Percentiles rank a stretch among this genome's conserved stretches.
phyloP scores from a whole-genome alignment of 2,113 vertebrate species.

The Sardina pilchardus region DNA sequence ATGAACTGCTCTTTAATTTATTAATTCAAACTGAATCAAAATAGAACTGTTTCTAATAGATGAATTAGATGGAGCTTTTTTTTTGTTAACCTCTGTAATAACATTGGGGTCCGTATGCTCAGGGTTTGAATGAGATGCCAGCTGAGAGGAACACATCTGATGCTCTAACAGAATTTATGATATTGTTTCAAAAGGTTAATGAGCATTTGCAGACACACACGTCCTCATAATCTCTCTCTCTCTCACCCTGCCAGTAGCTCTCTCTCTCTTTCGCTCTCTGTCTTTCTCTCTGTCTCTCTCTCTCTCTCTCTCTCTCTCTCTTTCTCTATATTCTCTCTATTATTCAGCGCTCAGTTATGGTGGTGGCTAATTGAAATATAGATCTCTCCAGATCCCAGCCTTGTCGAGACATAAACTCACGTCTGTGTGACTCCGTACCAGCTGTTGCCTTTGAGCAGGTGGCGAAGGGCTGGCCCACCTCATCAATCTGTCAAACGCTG shows the following conservation, averaged over 20 bases:
- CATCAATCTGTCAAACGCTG: slow-evolving; percentile 45
- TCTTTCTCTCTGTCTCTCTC: background rate
- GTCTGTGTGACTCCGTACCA: background rate
- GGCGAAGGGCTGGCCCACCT: slow-evolving; percentile 18
- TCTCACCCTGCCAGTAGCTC: background rate
- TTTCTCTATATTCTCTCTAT: background rate
- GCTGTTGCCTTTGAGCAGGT: background rate
- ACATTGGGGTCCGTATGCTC: background rate
- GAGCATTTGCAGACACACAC: slow-evolving; percentile 3
- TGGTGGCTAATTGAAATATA: background rate
- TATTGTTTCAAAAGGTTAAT: slow-evolving; percentile 13
- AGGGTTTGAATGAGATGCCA: background rate
- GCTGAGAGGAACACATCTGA: background rate
- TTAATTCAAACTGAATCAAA: background rate
- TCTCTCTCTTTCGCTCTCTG: background rate
- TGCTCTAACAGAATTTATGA: background rate
- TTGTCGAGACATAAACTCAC: background rate
- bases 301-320: background rate
- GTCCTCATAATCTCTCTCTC: background rate
- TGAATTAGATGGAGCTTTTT: background rate
- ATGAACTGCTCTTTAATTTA: background rate
- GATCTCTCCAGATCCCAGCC: background rate
- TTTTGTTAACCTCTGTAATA: background rate
- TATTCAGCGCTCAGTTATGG: background rate
- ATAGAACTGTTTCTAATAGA: background rate